These are phyloP conservation scores for Centropus unirufus DNA, from an alignment of 2,113 vertebrate genomes.

Conservation along the genomic window DNA sequence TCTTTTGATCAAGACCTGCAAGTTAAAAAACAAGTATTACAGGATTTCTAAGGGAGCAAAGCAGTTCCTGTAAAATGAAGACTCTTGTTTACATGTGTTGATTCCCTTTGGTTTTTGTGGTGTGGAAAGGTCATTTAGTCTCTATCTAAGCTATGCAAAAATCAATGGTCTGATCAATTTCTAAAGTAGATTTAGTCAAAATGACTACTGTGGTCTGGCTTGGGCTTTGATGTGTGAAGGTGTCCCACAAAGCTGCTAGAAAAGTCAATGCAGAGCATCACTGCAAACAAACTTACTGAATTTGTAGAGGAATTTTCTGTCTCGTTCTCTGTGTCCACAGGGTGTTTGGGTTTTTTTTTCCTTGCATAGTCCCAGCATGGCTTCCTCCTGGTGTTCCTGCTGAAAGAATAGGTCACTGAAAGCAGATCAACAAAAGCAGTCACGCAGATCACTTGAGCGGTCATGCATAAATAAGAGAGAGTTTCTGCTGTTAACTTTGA, in stretches of 20 bases:
- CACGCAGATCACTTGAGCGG: slow-evolving; percentile 18
- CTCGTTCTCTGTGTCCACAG: background rate
- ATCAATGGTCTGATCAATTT: slow-evolving; percentile 51
- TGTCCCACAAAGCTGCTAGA: background rate
- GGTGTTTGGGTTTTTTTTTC: background rate
- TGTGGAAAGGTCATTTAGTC: slow-evolving; percentile 42
- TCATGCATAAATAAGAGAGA: slow-evolving; percentile 48
- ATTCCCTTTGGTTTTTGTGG: slow-evolving; percentile 40
- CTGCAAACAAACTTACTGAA: background rate
- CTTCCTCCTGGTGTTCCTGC: slow-evolving; percentile 8
- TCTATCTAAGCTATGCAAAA: slow-evolving; percentile 17
- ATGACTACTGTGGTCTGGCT: background rate
- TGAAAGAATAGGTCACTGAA: slow-evolving; percentile 6
- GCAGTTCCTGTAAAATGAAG: background rate
- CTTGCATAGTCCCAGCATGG: background rate
- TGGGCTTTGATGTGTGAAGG: slow-evolving; percentile 17
- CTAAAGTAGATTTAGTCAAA: slow-evolving; percentile 19
- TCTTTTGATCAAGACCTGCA: background rate
- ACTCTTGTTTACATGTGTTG: background rate
- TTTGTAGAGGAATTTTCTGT: slow-evolving; percentile 15
- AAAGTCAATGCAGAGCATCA: background rate
- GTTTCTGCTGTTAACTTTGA: slow-evolving; percentile 2
- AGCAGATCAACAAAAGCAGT: slow-evolving; percentile 55
- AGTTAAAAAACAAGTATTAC: background rate
- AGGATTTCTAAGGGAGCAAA: background rate